Conservation (phyloP, 1,140 invertebrate species). For the Drosophila eugracilis region DNA sequence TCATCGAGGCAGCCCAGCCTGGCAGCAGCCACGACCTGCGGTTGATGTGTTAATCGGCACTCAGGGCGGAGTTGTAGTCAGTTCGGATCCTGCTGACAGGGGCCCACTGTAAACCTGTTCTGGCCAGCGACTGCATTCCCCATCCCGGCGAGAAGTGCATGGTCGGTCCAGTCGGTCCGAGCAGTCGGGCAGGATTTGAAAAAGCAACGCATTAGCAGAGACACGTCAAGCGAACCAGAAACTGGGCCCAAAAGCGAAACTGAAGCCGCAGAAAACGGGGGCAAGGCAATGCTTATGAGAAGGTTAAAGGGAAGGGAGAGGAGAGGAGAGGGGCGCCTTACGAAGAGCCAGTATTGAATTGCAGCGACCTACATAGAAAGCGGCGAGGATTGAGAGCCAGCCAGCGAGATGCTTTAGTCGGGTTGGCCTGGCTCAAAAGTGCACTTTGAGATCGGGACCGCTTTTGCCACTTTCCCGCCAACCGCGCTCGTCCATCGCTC, state of each 20-base stretch:
- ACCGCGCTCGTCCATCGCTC: too few relatives aligned
- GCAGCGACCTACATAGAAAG: slow-evolving; percentile 80
- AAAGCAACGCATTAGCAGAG: slow-evolving; percentile 49
- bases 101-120: slow-evolving; percentile 21
- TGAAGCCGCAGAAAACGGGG: slow-evolving; percentile 24
- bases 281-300: too few relatives aligned
- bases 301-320: background rate
- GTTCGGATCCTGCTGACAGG: background rate
- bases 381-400: slow-evolving; percentile 3
- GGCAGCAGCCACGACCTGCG: background rate
- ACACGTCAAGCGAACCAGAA: slow-evolving; percentile 38
- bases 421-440: slow-evolving; percentile 3
- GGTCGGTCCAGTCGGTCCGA: too few relatives aligned
- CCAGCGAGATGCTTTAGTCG: background rate
- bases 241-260: slow-evolving; percentile 45
- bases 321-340: background rate
- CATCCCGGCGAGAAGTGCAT: slow-evolving; percentile 30
- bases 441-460: slow-evolving; percentile 3
- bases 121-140: slow-evolving; percentile 2
- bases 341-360: slow-evolving; percentile 66
- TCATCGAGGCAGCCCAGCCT: background rate
- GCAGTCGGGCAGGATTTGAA: slow-evolving; percentile 59
- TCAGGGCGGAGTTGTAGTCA: background rate
- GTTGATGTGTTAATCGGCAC: slow-evolving; percentile 40
- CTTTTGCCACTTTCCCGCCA: background rate